Evolutionary conservation across 2,888 invertebrate genomes (phyloP).

Genomic region (Pherbina coryleti): DNA sequence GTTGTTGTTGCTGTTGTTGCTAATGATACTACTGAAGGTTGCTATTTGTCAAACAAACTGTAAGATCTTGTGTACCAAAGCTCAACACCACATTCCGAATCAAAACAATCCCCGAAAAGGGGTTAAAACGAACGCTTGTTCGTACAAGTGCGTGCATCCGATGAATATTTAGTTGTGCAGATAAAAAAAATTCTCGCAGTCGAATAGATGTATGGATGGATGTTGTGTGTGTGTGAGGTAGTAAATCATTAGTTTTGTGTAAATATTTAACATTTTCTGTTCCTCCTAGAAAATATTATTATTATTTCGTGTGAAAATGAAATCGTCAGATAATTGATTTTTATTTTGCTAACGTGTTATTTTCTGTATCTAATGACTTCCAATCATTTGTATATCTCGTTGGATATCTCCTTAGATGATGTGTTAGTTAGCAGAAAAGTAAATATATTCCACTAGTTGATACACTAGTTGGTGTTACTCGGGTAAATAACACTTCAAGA

Average conservation of each 20-base stretch:
- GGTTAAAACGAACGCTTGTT: slow-evolving; percentile 1
- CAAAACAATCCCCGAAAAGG: slow-evolving; percentile 18
- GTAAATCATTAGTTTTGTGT: slow-evolving; percentile 44
- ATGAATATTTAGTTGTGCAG: slow-evolving; percentile 1
- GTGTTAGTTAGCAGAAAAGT: no score
- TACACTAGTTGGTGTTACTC: no score
- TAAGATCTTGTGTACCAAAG: slow-evolving; percentile 23
- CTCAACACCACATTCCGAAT: slow-evolving; percentile 33
- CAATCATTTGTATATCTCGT: no score
- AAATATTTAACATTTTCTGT: slow-evolving; percentile 49
- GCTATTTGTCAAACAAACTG: slow-evolving; percentile 18
- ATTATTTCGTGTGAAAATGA: slow-evolving; percentile 50
- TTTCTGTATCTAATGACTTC: no score
- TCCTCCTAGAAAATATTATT: slow-evolving; percentile 40
- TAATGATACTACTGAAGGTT: neutral
- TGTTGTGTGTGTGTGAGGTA: slow-evolving; percentile 31
- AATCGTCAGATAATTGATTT: slow-evolving; percentile 32
- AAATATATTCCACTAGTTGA: no score
- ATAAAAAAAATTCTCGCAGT: slow-evolving; percentile 6
- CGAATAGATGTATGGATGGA: slow-evolving; percentile 5
- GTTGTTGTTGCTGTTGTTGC: neutral
- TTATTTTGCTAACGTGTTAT: neutral
- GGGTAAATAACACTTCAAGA: no score
- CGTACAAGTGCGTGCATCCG: neutral
- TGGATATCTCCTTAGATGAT: no score